Evolutionary conservation across 2,888 invertebrate species (phyloP).

Genomic region (Ichneumoninae sp.): DNA sequence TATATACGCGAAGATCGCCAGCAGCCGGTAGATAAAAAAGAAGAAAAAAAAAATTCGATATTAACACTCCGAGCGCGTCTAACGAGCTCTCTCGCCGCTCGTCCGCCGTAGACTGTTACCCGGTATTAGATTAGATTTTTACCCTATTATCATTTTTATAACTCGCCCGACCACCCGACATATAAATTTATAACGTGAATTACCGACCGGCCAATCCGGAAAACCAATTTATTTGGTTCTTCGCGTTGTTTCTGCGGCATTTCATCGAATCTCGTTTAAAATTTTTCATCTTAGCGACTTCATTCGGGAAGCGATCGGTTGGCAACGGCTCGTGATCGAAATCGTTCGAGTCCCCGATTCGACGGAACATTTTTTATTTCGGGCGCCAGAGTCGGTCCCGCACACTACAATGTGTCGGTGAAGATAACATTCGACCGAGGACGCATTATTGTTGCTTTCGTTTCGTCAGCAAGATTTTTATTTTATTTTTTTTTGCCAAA

Average conservation of each 20-base stretch:
- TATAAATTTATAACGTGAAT: not conserved
- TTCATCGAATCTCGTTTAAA: not conserved
- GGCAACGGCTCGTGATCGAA: not conserved
- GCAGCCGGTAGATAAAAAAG: slow-evolving; percentile 34
- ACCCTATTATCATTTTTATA: slow-evolving; percentile 12
- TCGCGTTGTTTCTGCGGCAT: not conserved
- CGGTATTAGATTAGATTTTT: slow-evolving; percentile 10
- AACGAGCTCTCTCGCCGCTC: slow-evolving; percentile 12
- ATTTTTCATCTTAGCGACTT: not conserved
- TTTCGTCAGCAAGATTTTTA: too few relatives aligned
- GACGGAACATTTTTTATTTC: not conserved
- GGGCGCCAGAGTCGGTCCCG: not conserved
- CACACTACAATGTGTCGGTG: too few relatives aligned
- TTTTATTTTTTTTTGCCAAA: too few relatives aligned
- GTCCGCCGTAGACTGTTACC: slow-evolving; percentile 14
- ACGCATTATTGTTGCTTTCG: too few relatives aligned
- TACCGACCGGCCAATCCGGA: not conserved
- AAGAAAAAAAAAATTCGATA: slow-evolving; percentile 35
- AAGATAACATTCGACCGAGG: too few relatives aligned
- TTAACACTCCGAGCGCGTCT: slow-evolving; percentile 32
- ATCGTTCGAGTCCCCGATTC: not conserved
- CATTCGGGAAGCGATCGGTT: not conserved
- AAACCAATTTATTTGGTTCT: not conserved
- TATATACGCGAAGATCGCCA: slow-evolving; percentile 19
- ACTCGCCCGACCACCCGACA: not conserved